Evolutionary conservation across 2,797 vertebrate genomes (phyloP).

Genomic region (Phataginus tetradactyla): DNA sequence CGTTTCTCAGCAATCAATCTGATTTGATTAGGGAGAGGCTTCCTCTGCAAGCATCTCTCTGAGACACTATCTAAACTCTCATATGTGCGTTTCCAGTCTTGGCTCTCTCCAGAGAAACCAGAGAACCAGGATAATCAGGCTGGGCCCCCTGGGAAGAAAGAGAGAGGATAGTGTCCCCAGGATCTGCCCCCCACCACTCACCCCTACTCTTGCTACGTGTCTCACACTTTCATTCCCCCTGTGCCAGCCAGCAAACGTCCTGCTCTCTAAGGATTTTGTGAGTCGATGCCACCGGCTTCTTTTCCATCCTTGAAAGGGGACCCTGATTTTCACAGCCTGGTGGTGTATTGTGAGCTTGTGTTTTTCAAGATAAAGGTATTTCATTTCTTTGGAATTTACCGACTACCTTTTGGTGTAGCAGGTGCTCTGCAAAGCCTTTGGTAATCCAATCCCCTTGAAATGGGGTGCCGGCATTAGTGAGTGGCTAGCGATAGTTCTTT

Average conservation of each 20-base stretch:
- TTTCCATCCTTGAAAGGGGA: constrained; percentile 51
- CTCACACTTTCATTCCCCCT: constrained; percentile 38
- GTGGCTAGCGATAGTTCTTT: constrained; percentile 66
- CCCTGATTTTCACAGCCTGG: constrained; percentile 69
- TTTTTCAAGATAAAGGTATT: constrained; percentile 82
- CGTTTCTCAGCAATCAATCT: constrained; percentile 66
- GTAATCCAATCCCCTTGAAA: constrained; percentile 64
- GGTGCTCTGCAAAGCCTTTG: constrained; percentile 46
- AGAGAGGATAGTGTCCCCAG: not conserved
- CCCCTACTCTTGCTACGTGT: not conserved
- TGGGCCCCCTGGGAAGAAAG: constrained; percentile 36
- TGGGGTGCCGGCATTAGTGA: constrained; percentile 19
- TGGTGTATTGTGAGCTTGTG: constrained; percentile 40
- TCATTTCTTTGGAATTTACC: constrained; percentile 71
- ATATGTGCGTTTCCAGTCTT: constrained; percentile 7
- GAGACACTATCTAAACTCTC: constrained; percentile 5
- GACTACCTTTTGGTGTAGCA: constrained; percentile 15
- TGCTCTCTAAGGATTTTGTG: not conserved
- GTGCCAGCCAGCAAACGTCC: constrained; percentile 56
- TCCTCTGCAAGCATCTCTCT: not conserved
- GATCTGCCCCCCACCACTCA: not conserved
- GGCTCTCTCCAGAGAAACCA: constrained; percentile 54
- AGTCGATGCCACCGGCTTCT: not conserved
- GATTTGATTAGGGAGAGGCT: constrained; percentile 38
- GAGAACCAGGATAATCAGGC: constrained; percentile 11